phyloP scores from a whole-genome alignment of 2,888 invertebrate species.

The Lasioglossum zephyrum region DNA sequence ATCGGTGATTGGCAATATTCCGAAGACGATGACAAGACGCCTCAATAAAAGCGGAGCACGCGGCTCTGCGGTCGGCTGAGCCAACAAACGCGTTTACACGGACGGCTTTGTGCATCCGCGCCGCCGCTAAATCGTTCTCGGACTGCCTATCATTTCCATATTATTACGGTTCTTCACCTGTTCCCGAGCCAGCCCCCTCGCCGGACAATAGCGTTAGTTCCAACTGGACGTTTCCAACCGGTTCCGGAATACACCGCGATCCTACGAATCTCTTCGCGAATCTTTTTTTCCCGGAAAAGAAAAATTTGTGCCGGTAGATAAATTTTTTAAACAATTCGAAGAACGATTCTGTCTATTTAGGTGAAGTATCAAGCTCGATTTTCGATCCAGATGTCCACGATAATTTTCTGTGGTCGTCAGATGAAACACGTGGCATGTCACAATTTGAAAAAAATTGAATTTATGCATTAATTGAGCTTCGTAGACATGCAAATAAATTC shows the following conservation, averaged over 20 bases:
- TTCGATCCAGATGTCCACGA: not conserved
- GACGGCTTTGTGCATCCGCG: slow-evolving; percentile 60
- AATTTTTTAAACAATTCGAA: not conserved
- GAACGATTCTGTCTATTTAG: not conserved
- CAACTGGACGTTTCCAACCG: slow-evolving; percentile 40
- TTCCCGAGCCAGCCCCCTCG: slow-evolving; percentile 45
- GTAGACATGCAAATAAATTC: too few relatives aligned
- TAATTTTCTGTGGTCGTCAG: too few relatives aligned
- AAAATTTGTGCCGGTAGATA: too few relatives aligned
- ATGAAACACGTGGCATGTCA: too few relatives aligned
- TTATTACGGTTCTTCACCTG: slow-evolving; percentile 73
- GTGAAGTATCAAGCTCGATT: not conserved
- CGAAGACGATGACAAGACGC: slow-evolving; percentile 44
- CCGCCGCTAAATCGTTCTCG: slow-evolving; percentile 58
- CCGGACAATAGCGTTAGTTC: slow-evolving; percentile 47
- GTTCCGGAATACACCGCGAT: slow-evolving; percentile 6
- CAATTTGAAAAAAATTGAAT: too few relatives aligned
- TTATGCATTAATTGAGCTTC: too few relatives aligned
- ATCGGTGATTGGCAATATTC: not conserved
- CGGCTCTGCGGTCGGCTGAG: slow-evolving; percentile 68
- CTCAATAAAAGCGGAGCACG: slow-evolving; percentile 66
- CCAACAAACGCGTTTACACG: slow-evolving; percentile 67
- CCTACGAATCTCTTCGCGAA: not conserved
- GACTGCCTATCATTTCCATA: slow-evolving; percentile 74
- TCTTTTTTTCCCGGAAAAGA: not conserved